These are phyloP conservation scores for Dexiosoma caninum DNA, from an alignment of 2,888 invertebrate species.

Conservation along the genomic window DNA sequence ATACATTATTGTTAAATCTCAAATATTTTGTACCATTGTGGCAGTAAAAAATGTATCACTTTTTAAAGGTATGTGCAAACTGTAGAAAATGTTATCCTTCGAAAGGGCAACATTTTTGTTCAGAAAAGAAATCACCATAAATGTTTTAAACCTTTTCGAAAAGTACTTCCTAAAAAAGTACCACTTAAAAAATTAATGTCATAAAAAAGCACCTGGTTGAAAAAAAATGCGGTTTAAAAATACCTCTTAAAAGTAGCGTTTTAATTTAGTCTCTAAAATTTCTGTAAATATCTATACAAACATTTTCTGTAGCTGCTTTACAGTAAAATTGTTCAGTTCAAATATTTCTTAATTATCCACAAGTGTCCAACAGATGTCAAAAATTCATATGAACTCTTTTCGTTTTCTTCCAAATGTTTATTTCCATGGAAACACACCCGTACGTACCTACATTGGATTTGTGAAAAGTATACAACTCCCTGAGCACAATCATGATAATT, in stretches of 20 bases:
- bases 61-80: no score
- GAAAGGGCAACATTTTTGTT: no score
- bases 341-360: conserved; percentile 40
- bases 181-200: not conserved
- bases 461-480: conserved; percentile 27
- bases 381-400: conserved; percentile 20
- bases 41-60: no score
- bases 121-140: no score
- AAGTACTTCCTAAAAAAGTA: not conserved
- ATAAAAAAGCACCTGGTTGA: not conserved
- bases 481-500: conserved; percentile 8
- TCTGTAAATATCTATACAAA: not conserved
- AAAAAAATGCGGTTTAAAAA: not conserved
- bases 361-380: conserved; percentile 60
- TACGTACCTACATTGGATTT: not conserved
- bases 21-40: no score
- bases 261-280: not conserved
- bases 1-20: no score
- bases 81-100: no score
- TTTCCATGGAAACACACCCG: conserved; percentile 29
- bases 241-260: not conserved
- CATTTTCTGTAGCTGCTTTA: not conserved
- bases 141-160: no score
- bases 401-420: not conserved
- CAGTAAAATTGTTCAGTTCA: conserved; percentile 32